Conservation (phyloP, 2,888 invertebrate species). For the Muschampia plurimacula region DNA sequence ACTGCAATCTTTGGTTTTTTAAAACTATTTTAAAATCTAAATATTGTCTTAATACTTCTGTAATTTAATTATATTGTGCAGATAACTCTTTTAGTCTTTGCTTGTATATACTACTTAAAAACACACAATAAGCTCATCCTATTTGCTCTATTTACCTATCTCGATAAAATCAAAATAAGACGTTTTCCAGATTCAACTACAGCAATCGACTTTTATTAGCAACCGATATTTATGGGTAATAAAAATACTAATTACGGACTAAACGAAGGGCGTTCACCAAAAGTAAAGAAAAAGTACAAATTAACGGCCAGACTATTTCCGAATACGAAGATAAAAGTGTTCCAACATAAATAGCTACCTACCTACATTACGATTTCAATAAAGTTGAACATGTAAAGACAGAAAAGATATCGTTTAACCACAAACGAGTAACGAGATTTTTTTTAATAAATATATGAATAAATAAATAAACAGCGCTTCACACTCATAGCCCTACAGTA, state of each 20-base stretch:
- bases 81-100: too few relatives aligned
- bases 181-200: background rate
- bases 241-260: constrained; percentile 21
- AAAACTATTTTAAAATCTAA: background rate
- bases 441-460: background rate
- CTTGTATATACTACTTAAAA: too few relatives aligned
- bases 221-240: constrained; percentile 17
- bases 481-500: too few relatives aligned
- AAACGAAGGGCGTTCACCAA: constrained; percentile 12
- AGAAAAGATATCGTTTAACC: background rate
- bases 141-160: too few relatives aligned
- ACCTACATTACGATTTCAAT: constrained; percentile 59
- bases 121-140: too few relatives aligned
- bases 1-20: too few relatives aligned
- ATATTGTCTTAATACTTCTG: background rate
- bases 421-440: background rate
- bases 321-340: constrained; percentile 47
- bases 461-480: too few relatives aligned
- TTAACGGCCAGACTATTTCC: constrained; percentile 16
- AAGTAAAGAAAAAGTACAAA: constrained; percentile 20
- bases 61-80: too few relatives aligned
- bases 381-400: constrained; percentile 55
- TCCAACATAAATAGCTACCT: constrained; percentile 48
- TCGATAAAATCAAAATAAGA: background rate
- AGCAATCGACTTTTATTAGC: constrained; percentile 2